Base-by-base conservation (phyloP, 2,113 vertebrate species). In the Hepsetus odoe region DNA sequence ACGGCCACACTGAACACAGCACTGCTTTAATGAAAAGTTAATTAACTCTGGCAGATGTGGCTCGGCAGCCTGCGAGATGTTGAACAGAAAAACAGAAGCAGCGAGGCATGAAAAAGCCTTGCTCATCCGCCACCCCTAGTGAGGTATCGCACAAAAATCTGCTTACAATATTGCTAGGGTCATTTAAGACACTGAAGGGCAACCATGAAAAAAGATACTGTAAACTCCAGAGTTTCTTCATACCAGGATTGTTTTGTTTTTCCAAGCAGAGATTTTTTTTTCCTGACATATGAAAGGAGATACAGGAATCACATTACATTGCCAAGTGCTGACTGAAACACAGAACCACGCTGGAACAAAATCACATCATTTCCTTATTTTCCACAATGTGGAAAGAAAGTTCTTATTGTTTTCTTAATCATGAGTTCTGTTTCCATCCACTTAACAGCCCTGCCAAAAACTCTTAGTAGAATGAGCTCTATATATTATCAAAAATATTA, bases 361-460 rank as follows among this genome's bases (percentile, higher is more conserved):
- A 62, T 78, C 76, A 62, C 76, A 80, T 69, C 67, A 59, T 76
- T 81, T 81, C 79, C 72, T 80, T 42, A 76, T 55, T 70, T 40
- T 81, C 73, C 42, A 42, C 58, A 44, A 20, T 64, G 53, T 24
- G 20, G 65, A 40, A 46, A 76, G 28, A 51, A 70, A 65, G 51
- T 53, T n/a, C 24, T 49, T 16, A 30, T 26, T 75, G 24, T 69
- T 69, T 51, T 62, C 70, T 78, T 69, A 49, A 71, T 32, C 33
- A 28, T 22, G 59, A 80, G 67, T 64, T 53, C 49, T 61, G 72
- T 74, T 49, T 74, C 72, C 32, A 51, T 66, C 72, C 35, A 59
- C 44, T 22, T 51, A 26, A 44, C 18, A 64, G 26, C 30, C 69
- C 35, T 44, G 38, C 51, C 53, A 53, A 18, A 66, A 65, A 38